Evolutionary conservation across 2,113 vertebrate genomes (phyloP).

Genomic region (Antennarius striatus): DNA sequence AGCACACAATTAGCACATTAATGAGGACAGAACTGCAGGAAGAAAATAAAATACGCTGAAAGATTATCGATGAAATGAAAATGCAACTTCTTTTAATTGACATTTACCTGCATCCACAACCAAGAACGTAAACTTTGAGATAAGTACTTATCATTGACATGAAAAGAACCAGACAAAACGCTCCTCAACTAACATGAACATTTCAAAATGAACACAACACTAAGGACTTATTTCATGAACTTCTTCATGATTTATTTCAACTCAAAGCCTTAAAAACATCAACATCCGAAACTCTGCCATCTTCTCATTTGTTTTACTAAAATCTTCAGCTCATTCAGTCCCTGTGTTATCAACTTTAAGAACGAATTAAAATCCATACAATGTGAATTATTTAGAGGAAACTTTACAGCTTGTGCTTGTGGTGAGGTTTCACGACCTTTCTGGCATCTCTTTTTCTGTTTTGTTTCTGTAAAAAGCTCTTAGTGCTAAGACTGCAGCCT

Average conservation of each 20-base stretch:
- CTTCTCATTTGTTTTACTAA: background rate
- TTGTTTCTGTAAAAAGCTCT: slow-evolving; percentile 43
- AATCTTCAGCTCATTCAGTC: background rate
- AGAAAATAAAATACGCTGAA: background rate
- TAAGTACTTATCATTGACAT: background rate
- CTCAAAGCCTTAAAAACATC: too few species aligned
- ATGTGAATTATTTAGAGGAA: too few species aligned
- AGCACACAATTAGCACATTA: too few species aligned
- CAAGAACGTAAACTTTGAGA: background rate
- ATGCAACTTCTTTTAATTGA: background rate
- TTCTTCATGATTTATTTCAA: background rate
- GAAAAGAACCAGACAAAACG: background rate
- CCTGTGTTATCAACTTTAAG: background rate
- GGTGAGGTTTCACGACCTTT: slow-evolving; percentile 31
- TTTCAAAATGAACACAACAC: background rate
- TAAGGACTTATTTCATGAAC: background rate
- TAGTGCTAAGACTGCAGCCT: slow-evolving; percentile 71
- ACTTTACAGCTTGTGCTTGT: background rate
- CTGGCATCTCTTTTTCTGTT: slow-evolving; percentile 15
- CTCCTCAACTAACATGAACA: background rate
- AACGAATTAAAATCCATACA: too few species aligned
- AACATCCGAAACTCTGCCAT: background rate
- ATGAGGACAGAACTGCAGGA: background rate
- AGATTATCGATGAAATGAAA: slow-evolving; percentile 14
- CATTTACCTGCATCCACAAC: background rate